Percentiles rank a stretch among this genome's conserved stretches.
phyloP scores from a whole-genome alignment of 2,797 vertebrate genomes.

The Spinus olivaceus region DNA sequence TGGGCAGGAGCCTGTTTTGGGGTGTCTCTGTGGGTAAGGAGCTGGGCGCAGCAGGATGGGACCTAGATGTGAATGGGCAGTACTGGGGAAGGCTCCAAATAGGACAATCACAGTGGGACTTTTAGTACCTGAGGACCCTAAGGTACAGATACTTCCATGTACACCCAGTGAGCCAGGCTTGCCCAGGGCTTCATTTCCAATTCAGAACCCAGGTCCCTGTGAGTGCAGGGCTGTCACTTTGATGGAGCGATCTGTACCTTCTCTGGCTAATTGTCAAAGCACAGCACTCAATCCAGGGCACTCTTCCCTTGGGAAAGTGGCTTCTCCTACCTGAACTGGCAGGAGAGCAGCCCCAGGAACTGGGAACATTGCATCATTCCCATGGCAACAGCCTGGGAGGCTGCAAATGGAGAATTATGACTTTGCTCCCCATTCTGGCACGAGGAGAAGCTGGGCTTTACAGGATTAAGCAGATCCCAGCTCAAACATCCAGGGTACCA shows the following conservation, averaged over 20 bases:
- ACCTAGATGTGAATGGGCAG: background rate
- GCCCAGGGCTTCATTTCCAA: background rate
- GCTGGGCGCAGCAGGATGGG: accelerated
- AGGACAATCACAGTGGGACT: background rate
- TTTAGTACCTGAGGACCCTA: background rate
- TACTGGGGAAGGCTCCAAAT: too few species aligned
- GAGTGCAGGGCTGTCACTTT: accelerated
- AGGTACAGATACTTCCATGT: accelerated
- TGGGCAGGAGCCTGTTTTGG: background rate
- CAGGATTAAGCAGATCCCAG: slow-evolving; percentile 48
- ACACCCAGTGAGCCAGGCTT: background rate
- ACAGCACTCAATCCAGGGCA: background rate
- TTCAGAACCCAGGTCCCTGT: background rate
- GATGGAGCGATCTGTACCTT: background rate
- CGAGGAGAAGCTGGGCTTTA: slow-evolving; percentile 14
- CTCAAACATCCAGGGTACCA: slow-evolving; percentile 45
- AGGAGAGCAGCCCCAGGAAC: background rate
- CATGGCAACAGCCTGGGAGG: slow-evolving; percentile 44
- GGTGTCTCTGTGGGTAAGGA: background rate
- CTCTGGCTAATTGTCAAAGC: background rate
- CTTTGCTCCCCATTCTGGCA: background rate
- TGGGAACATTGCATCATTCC: background rate
- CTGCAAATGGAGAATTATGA: slow-evolving; percentile 10
- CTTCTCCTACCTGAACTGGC: background rate
- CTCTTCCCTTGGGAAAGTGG: background rate